Evolutionary conservation across 2,797 vertebrate genomes (phyloP), one percentile per base, ranked within the genome.

Genomic region (Rhodeus uyekii): DNA sequence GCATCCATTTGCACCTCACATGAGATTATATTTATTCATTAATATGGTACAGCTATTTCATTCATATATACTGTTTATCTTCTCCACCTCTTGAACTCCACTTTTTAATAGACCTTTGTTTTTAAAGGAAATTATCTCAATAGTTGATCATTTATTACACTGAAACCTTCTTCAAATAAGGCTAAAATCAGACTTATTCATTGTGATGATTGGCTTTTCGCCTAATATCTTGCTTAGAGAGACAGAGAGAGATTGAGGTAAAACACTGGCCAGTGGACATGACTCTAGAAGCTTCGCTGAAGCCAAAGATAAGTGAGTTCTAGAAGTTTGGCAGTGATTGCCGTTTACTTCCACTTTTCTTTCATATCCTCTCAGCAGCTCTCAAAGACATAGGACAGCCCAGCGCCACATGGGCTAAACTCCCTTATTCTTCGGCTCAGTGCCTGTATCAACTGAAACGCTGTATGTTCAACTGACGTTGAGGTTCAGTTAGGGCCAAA

Each of bases 291-390:
- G 71, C 58, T 81, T 81, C 50, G 75, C 75, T 76, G 27, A 50
- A 72, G 80, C 84, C 75, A 61, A 81, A 85, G 85, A 88, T 85
- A 85, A 86, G 87, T 79, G 78, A 78, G 77, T 85, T 83, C 81
- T 83, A 83, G 84, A 72, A 83, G 81, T 85, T 85, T 86, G 83
- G 87, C 84, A 80, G 82, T n/a, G 44, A 36, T 34, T 42, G 71
- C 19, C 75, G 48, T 87, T 87, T 86, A 87, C 82, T 87, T 88
- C 83, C 78, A 85, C 84, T 85, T 83, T 84, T 81, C 80, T 87
- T 83, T 81, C 85, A 85, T 82, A 86, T 85, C 85, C 85, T 81
- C 85, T 86, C 83, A 85, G 81, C 83, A 82, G 82, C 76, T 81
- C 71, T 80, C 84, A 82, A 83, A 81, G 76, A 84, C 78, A 9